These are phyloP conservation scores for Rhopilema esculentum DNA, from an alignment of 30 jellyfish, hydroid and myxozoan species.

Conservation along the genomic window DNA sequence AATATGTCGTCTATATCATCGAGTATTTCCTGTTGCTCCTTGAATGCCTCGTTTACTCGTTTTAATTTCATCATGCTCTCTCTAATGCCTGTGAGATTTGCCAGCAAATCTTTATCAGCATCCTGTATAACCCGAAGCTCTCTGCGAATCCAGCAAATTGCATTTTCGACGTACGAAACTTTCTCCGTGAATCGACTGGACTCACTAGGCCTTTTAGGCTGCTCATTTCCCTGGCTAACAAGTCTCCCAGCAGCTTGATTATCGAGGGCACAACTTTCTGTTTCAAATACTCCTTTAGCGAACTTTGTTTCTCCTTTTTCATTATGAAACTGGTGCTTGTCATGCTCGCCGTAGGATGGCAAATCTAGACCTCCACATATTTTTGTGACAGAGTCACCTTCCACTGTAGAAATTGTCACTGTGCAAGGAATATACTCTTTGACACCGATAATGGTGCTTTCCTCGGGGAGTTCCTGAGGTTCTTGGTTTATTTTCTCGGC, in stretches of 20 bases:
- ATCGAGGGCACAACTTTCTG: too few relatives aligned
- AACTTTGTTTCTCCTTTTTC: too few relatives aligned
- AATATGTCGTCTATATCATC: slow-evolving; percentile 49
- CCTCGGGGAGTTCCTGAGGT: neutral
- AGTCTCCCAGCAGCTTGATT: neutral
- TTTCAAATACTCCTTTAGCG: too few relatives aligned
- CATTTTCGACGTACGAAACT: slow-evolving; percentile 4
- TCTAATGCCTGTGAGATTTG: neutral
- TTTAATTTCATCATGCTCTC: neutral
- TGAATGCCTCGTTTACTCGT: slow-evolving; percentile 19
- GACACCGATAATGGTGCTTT: neutral
- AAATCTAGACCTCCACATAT: neutral
- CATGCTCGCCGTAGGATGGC: too few relatives aligned
- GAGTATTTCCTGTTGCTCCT: slow-evolving; percentile 48
- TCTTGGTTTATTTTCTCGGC: neutral
- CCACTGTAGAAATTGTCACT: neutral
- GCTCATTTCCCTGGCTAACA: neutral
- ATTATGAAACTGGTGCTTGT: too few relatives aligned
- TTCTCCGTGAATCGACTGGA: slow-evolving; percentile 18
- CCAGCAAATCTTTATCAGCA: slow-evolving; percentile 1
- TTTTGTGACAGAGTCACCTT: neutral
- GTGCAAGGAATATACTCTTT: neutral
- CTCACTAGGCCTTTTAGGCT: slow-evolving; percentile 9
- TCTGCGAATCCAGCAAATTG: slow-evolving; percentile 22
- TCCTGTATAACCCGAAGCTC: slow-evolving; percentile 27